A percentile compares a stretch with the other conserved stretches of the same genome.
phyloP scores from a whole-genome alignment of 2,113 vertebrate species.

The Callipepla californica region DNA sequence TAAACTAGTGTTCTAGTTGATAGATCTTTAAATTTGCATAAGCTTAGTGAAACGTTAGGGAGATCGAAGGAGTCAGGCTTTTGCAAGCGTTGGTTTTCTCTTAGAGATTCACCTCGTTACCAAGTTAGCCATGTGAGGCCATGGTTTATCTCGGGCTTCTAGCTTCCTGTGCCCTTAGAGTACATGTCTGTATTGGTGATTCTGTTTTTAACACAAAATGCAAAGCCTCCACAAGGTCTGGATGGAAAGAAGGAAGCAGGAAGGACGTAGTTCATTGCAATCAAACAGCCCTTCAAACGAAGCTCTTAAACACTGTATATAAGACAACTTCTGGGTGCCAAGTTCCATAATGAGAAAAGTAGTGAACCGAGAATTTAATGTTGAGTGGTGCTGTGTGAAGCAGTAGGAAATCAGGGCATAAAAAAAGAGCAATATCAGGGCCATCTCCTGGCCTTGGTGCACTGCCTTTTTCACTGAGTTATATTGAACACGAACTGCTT shows the following conservation, averaged over 20 bases:
- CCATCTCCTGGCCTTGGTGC: accelerated
- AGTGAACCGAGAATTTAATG: background rate
- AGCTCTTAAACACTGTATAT: background rate
- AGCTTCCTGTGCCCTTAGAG: background rate
- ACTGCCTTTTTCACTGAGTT: background rate
- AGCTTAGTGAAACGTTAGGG: background rate
- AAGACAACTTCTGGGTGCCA: background rate
- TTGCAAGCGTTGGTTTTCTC: background rate
- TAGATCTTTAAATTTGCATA: background rate
- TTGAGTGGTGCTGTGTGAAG: background rate
- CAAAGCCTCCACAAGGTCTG: background rate
- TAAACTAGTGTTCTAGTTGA: background rate
- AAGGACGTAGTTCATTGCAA: background rate
- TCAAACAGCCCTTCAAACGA: background rate
- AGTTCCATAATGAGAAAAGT: background rate
- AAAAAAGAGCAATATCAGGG: background rate
- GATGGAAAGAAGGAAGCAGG: background rate
- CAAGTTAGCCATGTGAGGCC: background rate
- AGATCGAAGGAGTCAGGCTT: background rate
- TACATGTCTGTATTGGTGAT: background rate
- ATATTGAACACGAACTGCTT: background rate
- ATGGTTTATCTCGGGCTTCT: background rate
- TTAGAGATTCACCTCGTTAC: background rate
- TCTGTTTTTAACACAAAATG: background rate
- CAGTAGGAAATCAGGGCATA: background rate